Conservation (phyloP, 1,140 invertebrate genomes). For the Zaprionus tsacasi region DNA sequence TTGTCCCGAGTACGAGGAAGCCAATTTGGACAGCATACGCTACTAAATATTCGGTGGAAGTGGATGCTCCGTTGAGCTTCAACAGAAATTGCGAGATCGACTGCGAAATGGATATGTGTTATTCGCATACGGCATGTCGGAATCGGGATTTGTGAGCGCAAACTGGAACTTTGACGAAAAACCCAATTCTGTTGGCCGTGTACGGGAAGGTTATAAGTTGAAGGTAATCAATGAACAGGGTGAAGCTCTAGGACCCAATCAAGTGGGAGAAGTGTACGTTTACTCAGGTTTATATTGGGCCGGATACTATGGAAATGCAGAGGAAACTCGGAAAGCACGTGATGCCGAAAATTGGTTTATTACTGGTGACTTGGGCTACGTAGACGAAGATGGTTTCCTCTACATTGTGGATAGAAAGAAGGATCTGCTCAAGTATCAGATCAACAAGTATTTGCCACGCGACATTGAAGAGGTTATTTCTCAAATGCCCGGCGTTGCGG, state of each 20-base stretch:
- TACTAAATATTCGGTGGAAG: neutral
- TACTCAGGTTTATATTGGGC: neutral
- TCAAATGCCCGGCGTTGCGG: neutral
- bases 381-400: neutral
- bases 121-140: neutral
- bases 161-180: neutral
- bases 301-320: neutral
- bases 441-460: neutral
- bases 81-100: neutral
- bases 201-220: neutral
- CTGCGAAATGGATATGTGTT: neutral
- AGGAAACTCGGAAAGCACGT: neutral
- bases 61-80: neutral
- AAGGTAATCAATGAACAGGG: neutral
- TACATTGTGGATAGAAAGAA: constrained; percentile 1
- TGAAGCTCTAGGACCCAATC: neutral
- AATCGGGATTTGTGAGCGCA: neutral
- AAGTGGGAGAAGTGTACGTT: neutral
- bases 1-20: neutral
- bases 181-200: neutral
- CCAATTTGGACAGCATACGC: neutral
- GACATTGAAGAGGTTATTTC: neutral
- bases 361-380: neutral
- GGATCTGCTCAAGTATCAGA: neutral
- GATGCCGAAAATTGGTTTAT: neutral